Evolutionary conservation across 2,113 vertebrate species (phyloP).

Genomic region (Physeter macrocephalus): DNA sequence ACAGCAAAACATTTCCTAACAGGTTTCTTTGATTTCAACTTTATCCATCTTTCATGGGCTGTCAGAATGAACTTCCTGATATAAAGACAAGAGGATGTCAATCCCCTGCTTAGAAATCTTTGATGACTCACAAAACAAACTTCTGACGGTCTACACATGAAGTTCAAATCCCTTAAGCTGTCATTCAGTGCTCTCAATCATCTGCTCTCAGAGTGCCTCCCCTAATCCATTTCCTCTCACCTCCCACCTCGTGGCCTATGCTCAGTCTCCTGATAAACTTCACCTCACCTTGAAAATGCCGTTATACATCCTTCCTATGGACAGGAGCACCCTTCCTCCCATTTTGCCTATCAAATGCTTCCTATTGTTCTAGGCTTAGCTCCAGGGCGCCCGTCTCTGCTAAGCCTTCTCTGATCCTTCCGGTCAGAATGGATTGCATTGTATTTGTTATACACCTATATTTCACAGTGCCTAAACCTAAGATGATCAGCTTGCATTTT

Average conservation of each 20-base stretch:
- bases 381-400: neutral
- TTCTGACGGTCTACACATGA: neutral
- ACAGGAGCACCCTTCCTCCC: neutral
- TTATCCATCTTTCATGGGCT: neutral
- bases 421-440: neutral
- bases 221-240: neutral
- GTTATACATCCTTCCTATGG: accelerated
- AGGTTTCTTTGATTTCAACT: neutral
- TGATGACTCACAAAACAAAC: neutral
- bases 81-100: neutral
- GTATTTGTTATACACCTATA: neutral
- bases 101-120: neutral
- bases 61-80: neutral
- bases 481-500: neutral
- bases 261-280: neutral
- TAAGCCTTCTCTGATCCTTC: neutral
- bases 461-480: neutral
- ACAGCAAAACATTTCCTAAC: neutral
- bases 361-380: neutral
- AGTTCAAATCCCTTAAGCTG: neutral
- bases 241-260: accelerated
- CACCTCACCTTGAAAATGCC: neutral
- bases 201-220: neutral
- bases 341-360: neutral
- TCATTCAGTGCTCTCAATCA: neutral